Conservation (phyloP, 2,113 vertebrate species). For the Hystrix cristata region DNA sequence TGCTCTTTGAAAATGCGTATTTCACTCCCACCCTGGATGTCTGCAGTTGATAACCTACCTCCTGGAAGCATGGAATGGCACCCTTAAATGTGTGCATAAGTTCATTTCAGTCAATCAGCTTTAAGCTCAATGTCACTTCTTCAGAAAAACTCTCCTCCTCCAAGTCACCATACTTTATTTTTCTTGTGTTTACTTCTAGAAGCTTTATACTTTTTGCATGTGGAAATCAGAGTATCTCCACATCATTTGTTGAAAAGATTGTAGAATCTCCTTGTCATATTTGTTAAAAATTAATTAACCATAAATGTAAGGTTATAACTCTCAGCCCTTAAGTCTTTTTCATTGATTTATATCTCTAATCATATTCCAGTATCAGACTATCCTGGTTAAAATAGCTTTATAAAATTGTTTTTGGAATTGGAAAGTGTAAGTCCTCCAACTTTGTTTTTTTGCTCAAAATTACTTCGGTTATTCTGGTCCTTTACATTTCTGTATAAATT, state of each 20-base stretch:
- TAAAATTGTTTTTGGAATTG: not conserved
- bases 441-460: constrained; percentile 26
- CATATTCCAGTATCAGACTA: not conserved
- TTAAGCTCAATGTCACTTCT: not conserved
- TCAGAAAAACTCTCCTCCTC: not conserved
- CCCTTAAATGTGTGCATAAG: not conserved
- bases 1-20: not conserved
- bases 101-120: not conserved
- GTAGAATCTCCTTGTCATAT: not conserved
- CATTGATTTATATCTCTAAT: not conserved
- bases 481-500: not conserved
- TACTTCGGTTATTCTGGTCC: not conserved
- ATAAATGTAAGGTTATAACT: not conserved
- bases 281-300: not conserved
- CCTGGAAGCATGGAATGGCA: not conserved
- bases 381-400: not conserved
- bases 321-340: not conserved
- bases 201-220: not conserved
- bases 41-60: not conserved
- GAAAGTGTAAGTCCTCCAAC: not conserved
- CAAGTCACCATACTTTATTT: not conserved
- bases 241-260: not conserved
- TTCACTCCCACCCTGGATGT: not conserved
- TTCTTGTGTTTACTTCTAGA: not conserved
- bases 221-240: not conserved